Base-by-base conservation (phyloP, 2,797 vertebrate species). In the Catharus ustulatus region DNA sequence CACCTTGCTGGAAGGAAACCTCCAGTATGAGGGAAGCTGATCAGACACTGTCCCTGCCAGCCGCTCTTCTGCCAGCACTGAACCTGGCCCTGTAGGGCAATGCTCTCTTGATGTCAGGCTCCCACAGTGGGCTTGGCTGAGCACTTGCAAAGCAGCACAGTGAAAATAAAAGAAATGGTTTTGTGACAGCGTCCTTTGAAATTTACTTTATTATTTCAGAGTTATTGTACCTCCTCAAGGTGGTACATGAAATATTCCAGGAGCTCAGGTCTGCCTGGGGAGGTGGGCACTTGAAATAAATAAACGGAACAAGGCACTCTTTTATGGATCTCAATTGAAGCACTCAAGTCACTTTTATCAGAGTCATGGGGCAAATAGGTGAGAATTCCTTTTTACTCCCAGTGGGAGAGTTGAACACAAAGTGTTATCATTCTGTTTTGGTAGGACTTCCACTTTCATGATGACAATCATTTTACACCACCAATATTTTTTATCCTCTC, bases 221-320 rank as follows among this genome's bases (percentile, higher is more conserved):
- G 57, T 76, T 90, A 74, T 34, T 78, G 59, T 64, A 59, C 52
- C 59, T 88, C 67, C 76, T 84, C 62, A 59, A 91, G 59, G 72
- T 80, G 57, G 20, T 12, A 8, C 23, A n/a, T 80, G 68, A 85
- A 61, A 63, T 59, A 71, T 81, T 67, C 23, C 79, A 84, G 45
- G 42, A 93, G 45, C 49, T 90, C 72, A 87, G 49, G 84, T 92
- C 58, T 51, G 49, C 87, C 59, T 30, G 4, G 32, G 49, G 54
- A 90, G 83, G 71, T 74, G 74, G 85, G 80, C 67, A 90, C 86
- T 95, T 93, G 90, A 94, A 93, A 93, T 86, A 94, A 95, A 93
- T 67, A 78, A 54, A 67, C 26, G 54, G 76, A 95, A 78, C 54
- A 88, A 77, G 63, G 26, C 32, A 49, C 13, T 73, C 51, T 79